Evolutionary conservation across 2,113 vertebrate genomes (phyloP), one percentile per base, ranked within the genome.

Genomic region (Hyla sarda): DNA sequence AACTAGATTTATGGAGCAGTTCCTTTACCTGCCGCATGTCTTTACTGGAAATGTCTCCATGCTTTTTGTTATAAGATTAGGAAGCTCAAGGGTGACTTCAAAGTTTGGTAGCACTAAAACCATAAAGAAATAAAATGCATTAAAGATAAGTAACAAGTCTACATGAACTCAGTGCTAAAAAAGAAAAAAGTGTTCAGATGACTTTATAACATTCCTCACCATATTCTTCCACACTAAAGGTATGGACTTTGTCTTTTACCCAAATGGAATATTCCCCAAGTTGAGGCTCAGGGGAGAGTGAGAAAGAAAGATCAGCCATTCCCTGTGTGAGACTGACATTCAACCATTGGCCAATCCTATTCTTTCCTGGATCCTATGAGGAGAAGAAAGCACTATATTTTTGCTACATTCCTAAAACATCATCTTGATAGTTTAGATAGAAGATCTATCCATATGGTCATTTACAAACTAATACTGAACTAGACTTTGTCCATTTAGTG

Each of bases 61-160:
- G 77, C 88, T 47, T 56, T 91, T 79, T 25, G 88, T 87, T 58
- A 91, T 84, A 71, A 89, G 87, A 25, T 67, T 84, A 58, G 91
- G 92, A 87, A 91, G 88, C 87, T 88, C 88, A 65, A 92, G 89
- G 50, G 72, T 90, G 32, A 92, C 89, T n/a, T 90, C 91, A 88
- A 91, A 92, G 71, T 91, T 92, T 58, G 91, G 90, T 37, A 90
- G 78, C 30, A 89, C 91, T 90, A 83, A n/a, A 62, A 30, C 67
- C 65, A 86, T 76, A 87, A 34, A 74, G 16, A 67, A 2, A 67
- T 10, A 65, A 30, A 67, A 67, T 67, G 16, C 14, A 17, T 7
- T 32, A 67, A 6, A 56, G 54, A 3, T 13, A 21, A 56, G 17
- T 23, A 21, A 21, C 5, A 56, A 56, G 4, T 56, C 17, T 56